phyloP scores from a whole-genome alignment of 1,140 invertebrate genomes.

The Hetaerina americana region DNA sequence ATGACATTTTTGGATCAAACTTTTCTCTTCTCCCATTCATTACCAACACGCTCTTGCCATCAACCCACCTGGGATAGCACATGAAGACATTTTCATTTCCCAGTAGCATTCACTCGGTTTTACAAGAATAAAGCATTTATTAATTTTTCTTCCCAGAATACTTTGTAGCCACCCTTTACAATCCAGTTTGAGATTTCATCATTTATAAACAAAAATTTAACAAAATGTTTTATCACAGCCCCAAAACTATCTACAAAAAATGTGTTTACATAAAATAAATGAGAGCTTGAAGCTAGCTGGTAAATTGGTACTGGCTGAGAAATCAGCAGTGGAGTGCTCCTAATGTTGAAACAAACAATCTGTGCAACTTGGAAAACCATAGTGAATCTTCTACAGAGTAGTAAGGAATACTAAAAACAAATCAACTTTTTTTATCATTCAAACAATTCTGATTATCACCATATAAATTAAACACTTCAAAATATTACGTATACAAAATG shows the following conservation, averaged over 20 bases:
- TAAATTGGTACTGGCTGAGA: not conserved
- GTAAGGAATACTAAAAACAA: not conserved
- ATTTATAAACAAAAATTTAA: not conserved
- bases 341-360: not conserved
- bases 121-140: not conserved
- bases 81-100: not conserved
- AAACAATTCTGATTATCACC: no score
- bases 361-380: no score
- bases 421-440: not conserved
- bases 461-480: not conserved
- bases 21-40: no score
- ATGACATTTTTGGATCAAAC: no score
- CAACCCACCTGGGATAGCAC: not conserved
- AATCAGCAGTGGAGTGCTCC: not conserved
- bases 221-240: not conserved
- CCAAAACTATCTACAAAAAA: not conserved
- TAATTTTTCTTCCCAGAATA: not conserved
- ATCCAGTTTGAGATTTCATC: not conserved
- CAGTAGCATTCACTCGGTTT: not conserved
- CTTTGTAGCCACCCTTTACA: not conserved
- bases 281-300: not conserved
- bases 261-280: not conserved
- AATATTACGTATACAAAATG: not conserved
- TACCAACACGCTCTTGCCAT: not conserved
- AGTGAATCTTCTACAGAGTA: not conserved